Evolutionary conservation across 2,888 invertebrate species (phyloP), one percentile per base, ranked within the genome.

Genomic region (Torymus tubicola): DNA sequence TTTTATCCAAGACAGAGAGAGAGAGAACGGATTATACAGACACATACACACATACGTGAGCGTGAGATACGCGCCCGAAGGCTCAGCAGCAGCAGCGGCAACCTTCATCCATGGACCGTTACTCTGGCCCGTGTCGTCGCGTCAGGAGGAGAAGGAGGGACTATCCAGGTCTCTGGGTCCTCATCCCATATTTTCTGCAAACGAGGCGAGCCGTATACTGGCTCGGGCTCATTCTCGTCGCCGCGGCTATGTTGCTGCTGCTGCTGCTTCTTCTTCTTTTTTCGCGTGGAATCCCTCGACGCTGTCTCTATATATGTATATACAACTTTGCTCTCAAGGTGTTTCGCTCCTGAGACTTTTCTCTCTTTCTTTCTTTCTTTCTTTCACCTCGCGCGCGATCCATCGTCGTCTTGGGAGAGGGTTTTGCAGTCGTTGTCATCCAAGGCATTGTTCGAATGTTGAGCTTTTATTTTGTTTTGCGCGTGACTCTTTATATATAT

Each of bases 131-230:
- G 86, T 86, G 42, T 14, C 53, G 16, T 61, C 42, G 67, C 50
- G 67, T 10, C 31, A 11, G 16, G 65, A 52, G 52, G 68, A 55
- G 68, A 55, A 11, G 10, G 68, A 55, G 88, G 87, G 86, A 88
- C 85, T 90, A 90, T 90, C 88, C 89, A 90, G 90, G 90, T 90
- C 90, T 90, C 90, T 90, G 88, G 90, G 89, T 90, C 90, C 90
- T 88, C 86, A 77, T 67, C 65, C 76, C 80, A 71, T 77, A 64
- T 64, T 76, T 77, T 72, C 79, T 55, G 67, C 71, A 50, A 64
- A 65, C 76, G 58, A 70, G 74, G 31, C 77, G 70, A 80, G 69
- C 70, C 60, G 55, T 10, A 4, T 31, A 31, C 31, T 8, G 31
- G 55, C 67, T 72, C 24, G 60, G 16, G 16, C 18, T 53, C 61